Base-by-base conservation (phyloP, 2,797 vertebrate species). In the Enteromius treurensis region DNA sequence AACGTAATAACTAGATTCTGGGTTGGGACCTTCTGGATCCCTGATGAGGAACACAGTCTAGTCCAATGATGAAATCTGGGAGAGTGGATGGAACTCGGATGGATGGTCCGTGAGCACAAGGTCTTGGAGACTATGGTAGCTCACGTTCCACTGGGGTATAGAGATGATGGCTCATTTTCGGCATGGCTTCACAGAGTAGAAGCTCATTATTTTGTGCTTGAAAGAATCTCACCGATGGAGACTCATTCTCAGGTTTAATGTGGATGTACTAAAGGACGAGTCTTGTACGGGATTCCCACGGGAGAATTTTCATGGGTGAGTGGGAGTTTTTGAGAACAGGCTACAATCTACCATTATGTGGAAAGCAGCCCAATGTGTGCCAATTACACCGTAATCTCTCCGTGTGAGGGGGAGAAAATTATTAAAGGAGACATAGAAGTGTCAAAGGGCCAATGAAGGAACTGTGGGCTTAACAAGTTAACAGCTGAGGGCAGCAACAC, bases 151-250 rank as follows among this genome's bases (percentile, higher is more conserved):
- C 88, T 84, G 79, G 91, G 89, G 91, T 89, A 91, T 84, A 85
- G 87, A 85, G 85, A 87, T 90, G 88, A 92, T 91, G 91, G 90
- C 93, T 95, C 90, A 91, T 93, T 94, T 94, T 93, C 91, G 88
- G 92, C 92, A 87, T 93, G 91, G 89, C 91, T 92, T 92, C 92
- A 92, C 92, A 89, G 90, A 82, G 85, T 88, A 92, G 91, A 90
- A 93, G 92, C 91, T 94, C 92, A 93, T 94, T 93, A 93, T 90
- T 91, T 91, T 81, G 87, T 90, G 90, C 37, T 76, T 89, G 89
- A 90, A 90, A 91, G 89, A 88, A 90, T 89, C 84, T 64, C 74
- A 32, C 79, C 75, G 67, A 84, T 84, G 85, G 87, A 88, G 87
- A 79, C 74, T 79, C 32, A 3, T 55, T 84, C 19, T 34, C 13